phyloP scores from a whole-genome alignment of 2,888 invertebrate genomes.

The Leucozona laternaria region DNA sequence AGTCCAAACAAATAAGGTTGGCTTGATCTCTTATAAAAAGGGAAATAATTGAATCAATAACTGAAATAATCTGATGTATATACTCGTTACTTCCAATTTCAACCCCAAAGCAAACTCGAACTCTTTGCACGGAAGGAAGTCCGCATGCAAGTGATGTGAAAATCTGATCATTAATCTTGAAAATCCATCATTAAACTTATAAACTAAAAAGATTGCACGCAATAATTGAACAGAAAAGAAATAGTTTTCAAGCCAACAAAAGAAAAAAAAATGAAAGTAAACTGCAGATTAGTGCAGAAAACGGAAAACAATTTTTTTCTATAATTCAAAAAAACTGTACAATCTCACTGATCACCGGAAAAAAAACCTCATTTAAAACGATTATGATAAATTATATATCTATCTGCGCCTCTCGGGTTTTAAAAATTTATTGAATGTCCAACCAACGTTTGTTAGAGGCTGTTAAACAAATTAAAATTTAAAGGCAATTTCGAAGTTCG shows the following conservation, averaged over 20 bases:
- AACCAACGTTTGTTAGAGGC: background rate
- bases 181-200: background rate
- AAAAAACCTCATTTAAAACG: background rate
- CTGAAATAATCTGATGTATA: background rate
- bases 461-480: background rate
- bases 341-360: slow-evolving; percentile 8
- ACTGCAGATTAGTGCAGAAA: slow-evolving; percentile 8
- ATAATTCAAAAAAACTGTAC: background rate
- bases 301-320: background rate
- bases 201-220: background rate
- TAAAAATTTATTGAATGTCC: background rate
- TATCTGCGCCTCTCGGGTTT: background rate
- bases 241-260: background rate
- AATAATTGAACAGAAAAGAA: background rate
- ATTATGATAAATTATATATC: slow-evolving; percentile 10
- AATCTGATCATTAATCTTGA: slow-evolving; percentile 2
- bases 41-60: background rate
- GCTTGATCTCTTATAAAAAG: background rate
- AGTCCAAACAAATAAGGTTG: too few relatives aligned
- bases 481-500: background rate
- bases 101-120: background rate
- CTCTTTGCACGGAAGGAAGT: background rate
- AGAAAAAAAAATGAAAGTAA: slow-evolving; percentile 1
- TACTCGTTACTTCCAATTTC: too few relatives aligned
- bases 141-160: background rate